A percentile compares a stretch with the other conserved stretches of the same genome.
Conservation (phyloP, 92 coral and sea anemone genomes). For the Micromussa lordhowensis region DNA sequence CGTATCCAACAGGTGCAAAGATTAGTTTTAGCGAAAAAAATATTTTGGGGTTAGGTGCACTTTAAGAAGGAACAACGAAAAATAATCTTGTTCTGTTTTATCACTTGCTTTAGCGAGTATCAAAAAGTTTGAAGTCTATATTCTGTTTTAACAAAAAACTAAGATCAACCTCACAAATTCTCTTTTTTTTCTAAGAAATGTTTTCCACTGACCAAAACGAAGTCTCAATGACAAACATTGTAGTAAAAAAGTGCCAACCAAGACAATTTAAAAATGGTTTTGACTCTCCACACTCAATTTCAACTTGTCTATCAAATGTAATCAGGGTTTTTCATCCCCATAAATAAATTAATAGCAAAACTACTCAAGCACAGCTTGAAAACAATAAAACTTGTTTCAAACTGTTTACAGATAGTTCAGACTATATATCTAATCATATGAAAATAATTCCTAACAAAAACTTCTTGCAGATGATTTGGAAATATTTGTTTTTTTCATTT, state of each 20-base stretch:
- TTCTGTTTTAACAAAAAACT: neutral
- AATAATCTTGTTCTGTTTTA: neutral
- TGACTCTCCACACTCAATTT: neutral
- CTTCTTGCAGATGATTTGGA: neutral
- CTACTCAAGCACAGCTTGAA: slow-evolving; percentile 37
- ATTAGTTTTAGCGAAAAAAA: no score
- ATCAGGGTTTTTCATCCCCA: neutral
- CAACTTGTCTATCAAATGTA: neutral
- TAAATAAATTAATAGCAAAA: slow-evolving; percentile 5
- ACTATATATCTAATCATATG: neutral
- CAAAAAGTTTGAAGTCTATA: neutral
- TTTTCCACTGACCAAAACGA: neutral
- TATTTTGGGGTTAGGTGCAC: no score
- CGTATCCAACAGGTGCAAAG: no score
- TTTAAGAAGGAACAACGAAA: neutral
- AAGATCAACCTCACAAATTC: neutral
- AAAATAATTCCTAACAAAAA: neutral
- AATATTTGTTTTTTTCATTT: neutral
- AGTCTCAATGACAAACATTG: neutral
- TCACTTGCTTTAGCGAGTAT: neutral
- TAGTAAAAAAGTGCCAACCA: neutral
- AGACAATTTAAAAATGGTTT: neutral
- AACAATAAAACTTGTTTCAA: neutral
- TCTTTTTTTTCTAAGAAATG: neutral
- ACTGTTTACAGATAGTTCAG: neutral